Evolutionary conservation across 2,888 invertebrate species (phyloP).

Genomic region (Ormyrus nitidulus): DNA sequence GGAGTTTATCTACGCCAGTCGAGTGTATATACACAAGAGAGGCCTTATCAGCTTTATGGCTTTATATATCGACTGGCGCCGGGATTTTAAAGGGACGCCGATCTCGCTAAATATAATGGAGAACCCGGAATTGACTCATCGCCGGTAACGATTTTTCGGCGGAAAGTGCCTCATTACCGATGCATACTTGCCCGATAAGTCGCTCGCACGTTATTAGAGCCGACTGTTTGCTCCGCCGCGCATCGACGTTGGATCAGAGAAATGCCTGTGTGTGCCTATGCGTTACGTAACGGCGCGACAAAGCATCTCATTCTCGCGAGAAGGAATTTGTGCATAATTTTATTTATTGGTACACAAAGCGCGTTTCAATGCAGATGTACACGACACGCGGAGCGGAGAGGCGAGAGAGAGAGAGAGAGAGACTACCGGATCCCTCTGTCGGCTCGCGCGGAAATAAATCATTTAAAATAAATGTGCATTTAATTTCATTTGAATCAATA

Average conservation of each 20-base stretch:
- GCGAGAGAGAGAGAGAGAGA: no score
- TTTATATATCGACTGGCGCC: no score
- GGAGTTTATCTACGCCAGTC: no score
- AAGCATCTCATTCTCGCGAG: neutral
- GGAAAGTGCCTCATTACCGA: neutral
- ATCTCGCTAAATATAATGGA: no score
- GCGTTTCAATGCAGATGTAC: neutral
- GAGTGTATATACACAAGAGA: no score
- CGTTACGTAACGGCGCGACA: neutral
- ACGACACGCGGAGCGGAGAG: no score
- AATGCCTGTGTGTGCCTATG: neutral
- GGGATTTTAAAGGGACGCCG: no score
- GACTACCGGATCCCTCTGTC: constrained; percentile 13
- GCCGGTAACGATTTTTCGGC: neutral
- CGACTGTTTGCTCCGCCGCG: neutral
- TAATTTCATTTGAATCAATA: constrained; percentile 6
- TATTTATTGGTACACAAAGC: neutral
- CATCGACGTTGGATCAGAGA: constrained; percentile 30
- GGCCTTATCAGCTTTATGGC: no score
- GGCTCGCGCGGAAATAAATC: constrained; percentile 63
- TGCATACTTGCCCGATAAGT: neutral
- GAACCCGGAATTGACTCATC: neutral
- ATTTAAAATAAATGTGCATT: constrained; percentile 58
- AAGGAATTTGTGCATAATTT: neutral
- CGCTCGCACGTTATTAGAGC: constrained; percentile 5